Evolutionary conservation across 1,140 invertebrate species (phyloP).

Genomic region (Hyphantria cunea): DNA sequence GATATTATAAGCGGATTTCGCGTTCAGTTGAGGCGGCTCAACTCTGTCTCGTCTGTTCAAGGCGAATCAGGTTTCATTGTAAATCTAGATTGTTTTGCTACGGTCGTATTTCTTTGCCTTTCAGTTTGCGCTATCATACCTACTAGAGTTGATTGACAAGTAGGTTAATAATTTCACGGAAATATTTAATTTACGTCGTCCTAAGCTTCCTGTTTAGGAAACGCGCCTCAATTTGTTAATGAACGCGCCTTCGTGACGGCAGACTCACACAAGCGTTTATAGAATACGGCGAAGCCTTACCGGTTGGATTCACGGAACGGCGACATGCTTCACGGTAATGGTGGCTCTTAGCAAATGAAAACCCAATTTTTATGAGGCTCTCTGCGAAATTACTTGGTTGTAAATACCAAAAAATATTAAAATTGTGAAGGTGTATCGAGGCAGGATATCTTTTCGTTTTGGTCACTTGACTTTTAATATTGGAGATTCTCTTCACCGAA

Average conservation of each 20-base stretch:
- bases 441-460: conserved; percentile 12
- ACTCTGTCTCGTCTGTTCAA: conserved; percentile 45
- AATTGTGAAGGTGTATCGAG: conserved; percentile 32
- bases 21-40: conserved; percentile 41
- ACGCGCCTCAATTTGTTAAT: conserved; percentile 35
- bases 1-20: conserved; percentile 63
- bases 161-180: conserved; percentile 22
- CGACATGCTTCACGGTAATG: conserved; percentile 51
- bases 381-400: conserved; percentile 55
- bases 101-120: conserved; percentile 56
- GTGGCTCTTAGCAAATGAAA: conserved; percentile 69
- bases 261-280: neutral
- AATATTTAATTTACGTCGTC: conserved; percentile 5
- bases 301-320: conserved; percentile 38
- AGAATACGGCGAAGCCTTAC: conserved; percentile 18
- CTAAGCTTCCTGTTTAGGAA: conserved; percentile 17
- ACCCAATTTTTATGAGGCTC: conserved; percentile 64
- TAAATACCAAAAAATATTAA: conserved; percentile 52
- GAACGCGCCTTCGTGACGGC: conserved; percentile 13
- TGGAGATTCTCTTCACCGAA: conserved; percentile 2
- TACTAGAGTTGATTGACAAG: conserved; percentile 14
- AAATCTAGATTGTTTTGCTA: conserved; percentile 61
- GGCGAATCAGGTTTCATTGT: conserved; percentile 67
- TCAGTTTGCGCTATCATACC: conserved; percentile 22
- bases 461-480: conserved; percentile 22